phyloP scores from a whole-genome alignment of 2,113 vertebrate species.

The Megalops atlanticus region DNA sequence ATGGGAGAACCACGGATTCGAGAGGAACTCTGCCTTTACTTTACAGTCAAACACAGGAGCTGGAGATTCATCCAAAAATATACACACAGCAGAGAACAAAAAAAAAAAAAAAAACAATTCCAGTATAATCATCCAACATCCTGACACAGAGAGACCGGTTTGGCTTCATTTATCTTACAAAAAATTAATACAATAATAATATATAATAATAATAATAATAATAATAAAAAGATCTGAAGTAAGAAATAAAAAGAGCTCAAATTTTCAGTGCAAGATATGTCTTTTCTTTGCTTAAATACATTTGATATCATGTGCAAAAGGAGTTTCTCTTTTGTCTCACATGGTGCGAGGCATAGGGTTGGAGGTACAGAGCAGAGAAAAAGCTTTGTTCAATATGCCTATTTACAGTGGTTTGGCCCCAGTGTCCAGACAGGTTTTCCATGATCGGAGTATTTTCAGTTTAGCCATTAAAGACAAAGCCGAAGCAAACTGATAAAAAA shows the following conservation, averaged over 20 bases:
- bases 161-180: slow-evolving; percentile 64
- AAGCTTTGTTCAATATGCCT: not conserved
- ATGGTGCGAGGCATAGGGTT: slow-evolving; percentile 16
- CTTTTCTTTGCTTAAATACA: slow-evolving; percentile 29
- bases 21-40: slow-evolving; percentile 54
- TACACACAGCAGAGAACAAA: slow-evolving; percentile 31
- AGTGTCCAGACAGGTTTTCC: slow-evolving; percentile 64
- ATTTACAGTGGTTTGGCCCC: slow-evolving; percentile 28
- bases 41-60: slow-evolving; percentile 31
- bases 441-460: slow-evolving; percentile 73
- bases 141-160: slow-evolving; percentile 51
- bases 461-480: not conserved
- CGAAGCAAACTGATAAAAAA: not conserved
- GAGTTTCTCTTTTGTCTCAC: slow-evolving; percentile 21
- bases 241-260: slow-evolving; percentile 17
- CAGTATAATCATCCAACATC: slow-evolving; percentile 36
- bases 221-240: slow-evolving; percentile 31
- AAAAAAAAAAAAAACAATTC: slow-evolving; percentile 5
- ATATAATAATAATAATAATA: slow-evolving; percentile 22
- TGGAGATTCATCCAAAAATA: slow-evolving; percentile 24
- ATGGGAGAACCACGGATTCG: slow-evolving; percentile 52
- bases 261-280: slow-evolving; percentile 36
- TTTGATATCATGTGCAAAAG: slow-evolving; percentile 20
- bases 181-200: not conserved
- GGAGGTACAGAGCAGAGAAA: slow-evolving; percentile 63